Conservation (phyloP, 2,113 vertebrate species). For the Oncorhynchus kisutch region DNA sequence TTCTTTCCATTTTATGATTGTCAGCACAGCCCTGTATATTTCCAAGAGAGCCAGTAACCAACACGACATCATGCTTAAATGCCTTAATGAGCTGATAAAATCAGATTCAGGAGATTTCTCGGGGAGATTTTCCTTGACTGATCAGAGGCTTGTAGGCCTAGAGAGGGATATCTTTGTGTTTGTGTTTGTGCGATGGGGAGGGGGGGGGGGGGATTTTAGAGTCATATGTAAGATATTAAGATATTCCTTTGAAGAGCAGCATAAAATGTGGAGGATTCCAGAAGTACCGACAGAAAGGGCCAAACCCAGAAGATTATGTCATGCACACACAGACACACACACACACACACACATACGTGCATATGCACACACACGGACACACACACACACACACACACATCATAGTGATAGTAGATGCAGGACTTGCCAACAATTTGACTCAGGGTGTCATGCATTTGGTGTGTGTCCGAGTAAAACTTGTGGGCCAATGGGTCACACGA, state of each 20-base stretch:
- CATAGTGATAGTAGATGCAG: neutral
- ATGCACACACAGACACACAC: neutral
- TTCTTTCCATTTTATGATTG: conserved; percentile 45
- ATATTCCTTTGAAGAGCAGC: neutral
- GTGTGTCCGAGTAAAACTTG: too few relatives aligned
- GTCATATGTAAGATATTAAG: conserved; percentile 2
- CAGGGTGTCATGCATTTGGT: too few relatives aligned
- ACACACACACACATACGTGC: neutral
- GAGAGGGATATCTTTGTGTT: neutral
- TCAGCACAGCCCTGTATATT: conserved; percentile 45
- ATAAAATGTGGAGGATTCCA: neutral
- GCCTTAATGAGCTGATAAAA: conserved; percentile 63
- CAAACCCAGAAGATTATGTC: neutral
- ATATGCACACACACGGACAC: neutral
- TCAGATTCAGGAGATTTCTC: conserved; percentile 53
- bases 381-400: neutral
- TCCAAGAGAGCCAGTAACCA: conserved; percentile 61
- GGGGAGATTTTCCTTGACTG: neutral
- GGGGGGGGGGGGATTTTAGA: too few relatives aligned
- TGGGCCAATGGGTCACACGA: too few relatives aligned
- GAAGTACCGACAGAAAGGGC: neutral
- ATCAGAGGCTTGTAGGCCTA: neutral
- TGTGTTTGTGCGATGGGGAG: neutral
- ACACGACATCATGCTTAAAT: conserved; percentile 54
- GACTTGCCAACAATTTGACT: neutral